A percentile compares a stretch with the other conserved stretches of the same genome.
phyloP scores from a whole-genome alignment of 2,888 invertebrate species.

The Steinernema hermaphroditum region DNA sequence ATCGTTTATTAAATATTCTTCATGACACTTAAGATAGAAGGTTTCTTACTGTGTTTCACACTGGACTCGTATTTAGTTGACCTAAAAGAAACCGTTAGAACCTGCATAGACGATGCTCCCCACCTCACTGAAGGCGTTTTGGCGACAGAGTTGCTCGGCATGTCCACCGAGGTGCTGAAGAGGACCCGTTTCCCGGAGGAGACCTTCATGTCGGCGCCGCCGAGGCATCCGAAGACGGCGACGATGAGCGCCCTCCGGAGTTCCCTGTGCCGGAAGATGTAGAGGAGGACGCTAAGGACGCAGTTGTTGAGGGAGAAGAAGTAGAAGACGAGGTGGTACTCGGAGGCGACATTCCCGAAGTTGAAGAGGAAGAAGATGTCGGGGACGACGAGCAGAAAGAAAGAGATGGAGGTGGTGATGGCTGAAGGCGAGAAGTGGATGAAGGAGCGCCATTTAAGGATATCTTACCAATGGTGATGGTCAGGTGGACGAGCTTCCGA shows the following conservation, averaged over 20 bases:
- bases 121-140: background rate
- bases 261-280: conserved; percentile 1
- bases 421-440: background rate
- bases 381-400: conserved; percentile 3
- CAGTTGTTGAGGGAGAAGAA: conserved; percentile 1
- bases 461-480: background rate
- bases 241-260: conserved; percentile 4
- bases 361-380: conserved; percentile 14
- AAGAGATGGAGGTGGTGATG: background rate
- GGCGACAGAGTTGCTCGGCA: background rate
- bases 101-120: no score
- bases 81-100: no score
- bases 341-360: conserved; percentile 4
- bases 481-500: conserved; percentile 1
- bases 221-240: background rate
- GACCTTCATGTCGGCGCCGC: background rate
- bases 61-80: no score
- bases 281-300: background rate
- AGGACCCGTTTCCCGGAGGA: conserved; percentile 14
- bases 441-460: background rate
- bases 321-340: conserved; percentile 17
- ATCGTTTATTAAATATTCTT: no score
- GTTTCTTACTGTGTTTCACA: no score
- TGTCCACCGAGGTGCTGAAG: conserved; percentile 10
- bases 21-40: no score